Evolutionary conservation across 2,113 vertebrate species (phyloP), one percentile per base, ranked within the genome.

Genomic region (Leptobrachium ailaonicum): DNA sequence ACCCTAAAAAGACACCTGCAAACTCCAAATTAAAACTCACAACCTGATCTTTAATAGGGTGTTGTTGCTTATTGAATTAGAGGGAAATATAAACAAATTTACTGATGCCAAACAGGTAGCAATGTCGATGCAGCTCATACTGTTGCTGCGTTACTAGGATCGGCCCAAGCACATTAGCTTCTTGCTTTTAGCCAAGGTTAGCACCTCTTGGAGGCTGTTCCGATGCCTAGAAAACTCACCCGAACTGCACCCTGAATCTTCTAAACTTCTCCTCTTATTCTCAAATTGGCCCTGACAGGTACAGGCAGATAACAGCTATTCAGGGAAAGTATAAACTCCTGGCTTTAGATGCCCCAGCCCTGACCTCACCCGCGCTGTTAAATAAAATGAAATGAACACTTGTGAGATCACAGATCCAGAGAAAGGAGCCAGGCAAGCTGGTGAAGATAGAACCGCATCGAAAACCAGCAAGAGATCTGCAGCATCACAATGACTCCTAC

Each of bases 261-360:
- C 56, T 58, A 6, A 8, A 8, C 5, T 8, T 8, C 63, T 5
- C 7, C 63, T 70, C 43, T 47, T 12, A 70, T 47, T 70, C 45
- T 14, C 43, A 44, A 75, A 47, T 62, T 14, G 66, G 5, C 11
- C 62, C 60, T 47, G 32, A 41, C 44, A 41, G 44, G 20, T 2
- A 53, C 20, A 63, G 58, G 41, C 44, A 80, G 71, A 72, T 72
- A 14, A 80, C 2, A 58, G 68, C 68, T 50, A 70, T 47, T 70
- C 68, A 9, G 12, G 68, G 68, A 14, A 50, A 58, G 56, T 20
- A 50, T 47, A 20, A 50, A 70, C 12, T 4, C 68, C n/a, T 10
- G n/a, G 2, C 44, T 20, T 9, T 50, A 20, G 45, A 10, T 13
- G 5, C 68, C 68, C 68, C 10, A 14, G 13, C 56, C 56, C 56